These are phyloP conservation scores for Anthophora plumipes DNA, from an alignment of 2,888 invertebrate species.

Conservation along the genomic window DNA sequence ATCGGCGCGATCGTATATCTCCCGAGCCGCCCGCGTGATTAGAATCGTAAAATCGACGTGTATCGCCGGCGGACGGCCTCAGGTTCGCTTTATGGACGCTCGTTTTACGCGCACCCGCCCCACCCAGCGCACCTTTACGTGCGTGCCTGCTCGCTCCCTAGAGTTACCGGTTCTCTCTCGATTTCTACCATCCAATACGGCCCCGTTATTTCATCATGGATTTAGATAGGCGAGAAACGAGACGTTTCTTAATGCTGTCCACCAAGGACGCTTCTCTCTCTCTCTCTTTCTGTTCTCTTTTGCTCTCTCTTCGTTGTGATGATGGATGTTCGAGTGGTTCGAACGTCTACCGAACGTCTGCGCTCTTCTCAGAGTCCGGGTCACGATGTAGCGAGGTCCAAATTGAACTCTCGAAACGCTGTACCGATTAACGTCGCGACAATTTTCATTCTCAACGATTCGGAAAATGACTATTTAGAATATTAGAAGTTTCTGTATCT, in stretches of 20 bases:
- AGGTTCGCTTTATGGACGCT: constrained; percentile 37
- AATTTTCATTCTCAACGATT: too few relatives aligned
- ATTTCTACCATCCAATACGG: constrained; percentile 36
- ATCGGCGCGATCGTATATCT: constrained; percentile 71
- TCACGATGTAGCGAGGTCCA: too few relatives aligned
- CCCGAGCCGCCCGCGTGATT: constrained; percentile 56
- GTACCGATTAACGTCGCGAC: too few relatives aligned
- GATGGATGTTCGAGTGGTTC: too few relatives aligned
- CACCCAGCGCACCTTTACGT: constrained; percentile 8
- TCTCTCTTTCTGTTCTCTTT: not conserved
- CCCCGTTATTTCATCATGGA: constrained; percentile 49
- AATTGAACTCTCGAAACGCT: too few relatives aligned
- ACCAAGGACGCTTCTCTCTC: constrained; percentile 31
- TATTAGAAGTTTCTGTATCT: too few relatives aligned
- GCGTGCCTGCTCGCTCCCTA: constrained; percentile 11
- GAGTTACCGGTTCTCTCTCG: constrained; percentile 50
- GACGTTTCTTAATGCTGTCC: constrained; percentile 36
- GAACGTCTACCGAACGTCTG: too few relatives aligned
- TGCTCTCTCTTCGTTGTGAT: not conserved
- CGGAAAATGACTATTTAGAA: too few relatives aligned
- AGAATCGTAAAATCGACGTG: constrained; percentile 68
- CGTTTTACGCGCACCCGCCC: constrained; percentile 25
- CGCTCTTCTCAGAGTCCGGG: too few relatives aligned
- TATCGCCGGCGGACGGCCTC: constrained; percentile 29
- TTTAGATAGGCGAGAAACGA: constrained; percentile 40